Conservation (phyloP, 2,888 invertebrate species). For the Meandrusa payeni region DNA sequence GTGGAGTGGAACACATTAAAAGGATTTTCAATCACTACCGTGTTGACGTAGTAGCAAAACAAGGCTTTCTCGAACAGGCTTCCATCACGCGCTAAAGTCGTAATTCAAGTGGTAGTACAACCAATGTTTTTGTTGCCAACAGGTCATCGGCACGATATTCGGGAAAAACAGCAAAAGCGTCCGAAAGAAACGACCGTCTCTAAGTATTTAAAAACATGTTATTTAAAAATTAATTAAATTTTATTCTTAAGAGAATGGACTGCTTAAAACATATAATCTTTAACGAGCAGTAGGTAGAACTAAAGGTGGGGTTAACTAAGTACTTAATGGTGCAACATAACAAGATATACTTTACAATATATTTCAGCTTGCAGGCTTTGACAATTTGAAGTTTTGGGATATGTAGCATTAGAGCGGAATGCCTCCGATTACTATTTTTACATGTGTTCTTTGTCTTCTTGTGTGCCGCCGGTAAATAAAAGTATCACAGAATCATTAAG, state of each 20-base stretch:
- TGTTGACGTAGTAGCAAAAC: slow-evolving; percentile 13
- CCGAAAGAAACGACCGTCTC: slow-evolving; percentile 88
- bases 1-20: slow-evolving; percentile 4
- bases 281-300: slow-evolving; percentile 6
- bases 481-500: too few species aligned
- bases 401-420: too few species aligned
- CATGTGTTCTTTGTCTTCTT: too few species aligned
- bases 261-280: slow-evolving; percentile 45
- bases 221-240: slow-evolving; percentile 36
- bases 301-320: slow-evolving; percentile 5
- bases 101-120: slow-evolving; percentile 21
- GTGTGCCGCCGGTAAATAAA: too few species aligned
- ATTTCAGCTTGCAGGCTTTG: too few species aligned
- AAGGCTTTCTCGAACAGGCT: slow-evolving; percentile 17
- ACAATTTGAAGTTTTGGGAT: too few species aligned
- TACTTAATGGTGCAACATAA: not conserved
- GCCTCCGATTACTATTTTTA: too few species aligned
- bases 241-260: slow-evolving; percentile 52
- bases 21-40: slow-evolving; percentile 7
- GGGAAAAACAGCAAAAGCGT: slow-evolving; percentile 89
- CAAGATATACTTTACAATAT: not conserved
- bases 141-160: slow-evolving; percentile 88
- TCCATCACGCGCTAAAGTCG: slow-evolving; percentile 21
- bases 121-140: slow-evolving; percentile 37
- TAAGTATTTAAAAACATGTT: slow-evolving; percentile 83